Percentiles rank a stretch among this genome's conserved stretches.
Evolutionary conservation across 2,888 invertebrate species (phyloP).

Genomic region (Ceraclea dissimilis): DNA sequence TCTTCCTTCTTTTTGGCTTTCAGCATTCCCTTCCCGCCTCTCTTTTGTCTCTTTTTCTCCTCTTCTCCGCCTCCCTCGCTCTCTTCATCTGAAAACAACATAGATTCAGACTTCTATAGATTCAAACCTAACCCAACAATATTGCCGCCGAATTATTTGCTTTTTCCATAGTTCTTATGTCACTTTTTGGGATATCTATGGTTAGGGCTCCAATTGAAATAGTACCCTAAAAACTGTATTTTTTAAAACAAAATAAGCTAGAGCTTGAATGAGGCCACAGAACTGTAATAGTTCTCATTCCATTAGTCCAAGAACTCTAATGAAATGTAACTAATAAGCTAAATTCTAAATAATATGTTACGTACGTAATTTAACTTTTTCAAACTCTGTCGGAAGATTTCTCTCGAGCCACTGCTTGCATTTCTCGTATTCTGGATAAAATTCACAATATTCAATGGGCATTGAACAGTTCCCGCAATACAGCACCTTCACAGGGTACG

Average conservation of each 20-base stretch:
- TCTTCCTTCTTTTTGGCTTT: slow-evolving; percentile 93
- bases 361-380: slow-evolving; percentile 71
- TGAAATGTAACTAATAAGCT: too few relatives aligned
- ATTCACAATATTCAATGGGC: slow-evolving; percentile 98
- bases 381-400: slow-evolving; percentile 88
- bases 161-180: too few relatives aligned
- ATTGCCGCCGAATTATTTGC: too few relatives aligned
- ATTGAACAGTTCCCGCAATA: slow-evolving; percentile 93
- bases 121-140: too few relatives aligned
- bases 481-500: slow-evolving; percentile 74
- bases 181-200: too few relatives aligned
- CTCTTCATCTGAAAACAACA: slow-evolving; percentile 47
- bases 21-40: slow-evolving; percentile 93
- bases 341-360: background rate
- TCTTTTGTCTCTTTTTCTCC: slow-evolving; percentile 92
- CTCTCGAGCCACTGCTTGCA: slow-evolving; percentile 96
- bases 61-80: slow-evolving; percentile 69
- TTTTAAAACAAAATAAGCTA: too few relatives aligned
- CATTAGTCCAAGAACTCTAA: too few relatives aligned
- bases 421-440: slow-evolving; percentile 94
- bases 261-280: too few relatives aligned
- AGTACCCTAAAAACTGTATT: too few relatives aligned
- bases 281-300: too few relatives aligned
- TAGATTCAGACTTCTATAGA: too few relatives aligned
- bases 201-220: too few relatives aligned